phyloP scores from a whole-genome alignment of 2,888 invertebrate species.

The Petrophora chlorosata region DNA sequence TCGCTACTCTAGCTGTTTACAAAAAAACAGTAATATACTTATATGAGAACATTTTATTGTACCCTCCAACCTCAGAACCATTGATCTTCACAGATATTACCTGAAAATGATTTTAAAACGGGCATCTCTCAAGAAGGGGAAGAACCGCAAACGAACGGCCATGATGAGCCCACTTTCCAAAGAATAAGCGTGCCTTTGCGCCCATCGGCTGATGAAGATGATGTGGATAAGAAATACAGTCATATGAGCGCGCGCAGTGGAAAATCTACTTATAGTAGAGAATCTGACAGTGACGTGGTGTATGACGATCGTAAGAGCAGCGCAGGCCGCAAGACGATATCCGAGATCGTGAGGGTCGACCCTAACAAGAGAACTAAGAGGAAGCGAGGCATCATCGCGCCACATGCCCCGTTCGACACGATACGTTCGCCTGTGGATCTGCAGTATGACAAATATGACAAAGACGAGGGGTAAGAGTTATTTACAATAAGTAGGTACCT shows the following conservation, averaged over 20 bases:
- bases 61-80: no score
- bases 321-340: conserved; percentile 64
- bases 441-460: conserved; percentile 80
- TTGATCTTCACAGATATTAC: conserved; percentile 57
- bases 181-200: conserved; percentile 37
- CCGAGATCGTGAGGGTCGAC: conserved; percentile 60
- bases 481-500: conserved; percentile 16
- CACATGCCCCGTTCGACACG: conserved; percentile 71
- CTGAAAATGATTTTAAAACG: conserved; percentile 44
- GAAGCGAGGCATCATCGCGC: conserved; percentile 82
- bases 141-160: conserved; percentile 45
- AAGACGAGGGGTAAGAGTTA: conserved; percentile 82
- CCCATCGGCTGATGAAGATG: no score
- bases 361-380: conserved; percentile 54
- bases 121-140: conserved; percentile 34
- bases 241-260: conserved; percentile 61
- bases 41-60: no score
- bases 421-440: conserved; percentile 66
- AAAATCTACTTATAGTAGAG: conserved; percentile 50
- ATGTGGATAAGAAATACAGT: conserved; percentile 59
- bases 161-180: conserved; percentile 29
- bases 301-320: conserved; percentile 58
- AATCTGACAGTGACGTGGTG: conserved; percentile 48
- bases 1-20: background rate
- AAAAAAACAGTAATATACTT: no score